Percentiles rank a stretch among this genome's conserved stretches.
phyloP scores from a whole-genome alignment of 2,113 vertebrate genomes.

The Bostrychus sinensis region DNA sequence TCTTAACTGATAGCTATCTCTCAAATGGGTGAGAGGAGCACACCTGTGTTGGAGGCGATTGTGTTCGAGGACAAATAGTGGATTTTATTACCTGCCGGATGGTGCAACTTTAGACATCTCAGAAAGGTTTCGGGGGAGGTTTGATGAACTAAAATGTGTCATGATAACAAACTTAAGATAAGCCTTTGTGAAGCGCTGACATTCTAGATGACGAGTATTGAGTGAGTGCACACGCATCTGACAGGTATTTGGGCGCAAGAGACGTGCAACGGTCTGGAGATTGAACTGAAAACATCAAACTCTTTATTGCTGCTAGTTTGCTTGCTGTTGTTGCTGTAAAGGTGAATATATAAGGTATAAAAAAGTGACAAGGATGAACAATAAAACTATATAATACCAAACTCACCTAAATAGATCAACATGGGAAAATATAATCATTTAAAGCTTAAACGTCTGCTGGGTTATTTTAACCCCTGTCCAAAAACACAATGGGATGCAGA shows the following conservation, averaged over 20 bases:
- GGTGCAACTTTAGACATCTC: constrained; percentile 64
- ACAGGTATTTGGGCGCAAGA: constrained; percentile 1
- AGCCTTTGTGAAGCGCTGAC: constrained; percentile 36
- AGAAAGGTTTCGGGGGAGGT: constrained; percentile 41
- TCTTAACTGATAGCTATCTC: constrained; percentile 77
- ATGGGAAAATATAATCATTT: too few species aligned
- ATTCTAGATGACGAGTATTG: constrained; percentile 8
- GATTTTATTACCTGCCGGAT: constrained; percentile 65
- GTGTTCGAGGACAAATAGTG: constrained; percentile 63
- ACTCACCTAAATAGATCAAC: too few species aligned
- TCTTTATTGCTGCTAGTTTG: neutral
- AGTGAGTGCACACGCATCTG: neutral
- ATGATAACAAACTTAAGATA: constrained; percentile 51
- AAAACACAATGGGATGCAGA: too few species aligned
- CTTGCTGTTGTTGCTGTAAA: too few species aligned
- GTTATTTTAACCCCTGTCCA: too few species aligned
- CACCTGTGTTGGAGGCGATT: constrained; percentile 65
- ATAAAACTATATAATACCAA: too few species aligned
- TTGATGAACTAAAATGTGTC: constrained; percentile 59
- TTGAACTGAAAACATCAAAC: too few species aligned
- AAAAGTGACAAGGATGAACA: too few species aligned
- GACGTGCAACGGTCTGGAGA: neutral
- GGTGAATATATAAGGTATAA: too few species aligned
- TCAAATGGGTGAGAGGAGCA: constrained; percentile 53
- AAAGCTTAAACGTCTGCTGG: too few species aligned